Base-by-base conservation (phyloP, 2,797 vertebrate genomes). In the Cirrhinus mrigala region DNA sequence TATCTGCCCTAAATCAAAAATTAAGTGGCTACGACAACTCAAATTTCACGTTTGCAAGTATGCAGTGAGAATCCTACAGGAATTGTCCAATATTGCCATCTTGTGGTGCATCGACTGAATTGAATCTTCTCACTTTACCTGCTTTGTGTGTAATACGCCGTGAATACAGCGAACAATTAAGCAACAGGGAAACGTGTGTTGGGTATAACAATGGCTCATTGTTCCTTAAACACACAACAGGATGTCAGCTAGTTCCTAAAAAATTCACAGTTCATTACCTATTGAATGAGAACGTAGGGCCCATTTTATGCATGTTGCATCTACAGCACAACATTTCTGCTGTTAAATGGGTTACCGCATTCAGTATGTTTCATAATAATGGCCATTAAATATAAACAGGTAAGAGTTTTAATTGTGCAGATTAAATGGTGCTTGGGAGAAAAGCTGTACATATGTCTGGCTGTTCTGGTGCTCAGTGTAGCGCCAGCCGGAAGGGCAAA, bases 1-100 rank as follows among this genome's bases (percentile, higher is more conserved):
- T 11, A 14, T 54, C 11, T 33, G 48, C 18, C 7, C 70, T 73
- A 73, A 48, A 48, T 66, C 0, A 29, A 64, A 64, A 29, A 64
- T 64, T 14, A 29, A 64, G 62, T 16, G 27, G 62, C 62, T 64
- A 15, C 6, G 15, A 15, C 62, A 66, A 12, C 29, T 66, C 24
- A 64, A 0, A 48, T 11, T 10, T 15, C 44, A 50, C 5, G 22
- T 24, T 40, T 9, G 1, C 27, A 8, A 3, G 71, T 7, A 66
- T 44, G 22, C 15, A 14, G 2, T 33, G 9, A 12, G 10, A 20
- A 0, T 33, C 60, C 46, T 69, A 22, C 14, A 69, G 33, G 24
- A 78, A 81, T n/a, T 81, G 78, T 56, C n/a, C 71, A 83, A 40
- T 68, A 85, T 20, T 84, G 87, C 92, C 94, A 88, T 71, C 93